Evolutionary conservation across 2,113 vertebrate genomes (phyloP).

Genomic region (Pluvianellus socialis): DNA sequence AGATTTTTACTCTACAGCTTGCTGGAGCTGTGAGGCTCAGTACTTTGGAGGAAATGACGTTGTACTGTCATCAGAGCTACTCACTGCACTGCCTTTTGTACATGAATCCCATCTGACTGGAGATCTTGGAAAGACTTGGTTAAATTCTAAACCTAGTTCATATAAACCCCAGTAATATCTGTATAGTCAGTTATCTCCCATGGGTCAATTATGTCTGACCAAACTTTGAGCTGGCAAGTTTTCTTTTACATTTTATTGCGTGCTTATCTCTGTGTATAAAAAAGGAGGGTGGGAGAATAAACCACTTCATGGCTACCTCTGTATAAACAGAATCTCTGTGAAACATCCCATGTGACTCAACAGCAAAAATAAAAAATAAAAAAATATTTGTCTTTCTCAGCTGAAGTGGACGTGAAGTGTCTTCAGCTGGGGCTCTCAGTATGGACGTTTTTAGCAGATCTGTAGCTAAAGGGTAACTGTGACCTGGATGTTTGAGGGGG

Average conservation of each 20-base stretch:
- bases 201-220: neutral
- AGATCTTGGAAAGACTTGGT: neutral
- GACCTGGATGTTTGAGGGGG: neutral
- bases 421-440: neutral
- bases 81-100: neutral
- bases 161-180: neutral
- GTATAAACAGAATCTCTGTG: neutral
- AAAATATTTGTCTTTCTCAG: neutral
- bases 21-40: neutral
- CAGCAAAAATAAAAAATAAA: neutral
- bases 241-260: neutral
- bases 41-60: neutral
- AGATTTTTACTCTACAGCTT: neutral
- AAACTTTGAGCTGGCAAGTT: neutral
- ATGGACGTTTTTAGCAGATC: neutral
- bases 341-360: neutral
- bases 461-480: neutral
- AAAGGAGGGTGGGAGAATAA: neutral
- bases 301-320: neutral
- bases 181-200: neutral
- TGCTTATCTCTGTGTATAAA: neutral
- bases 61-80: neutral
- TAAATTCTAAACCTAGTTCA: neutral
- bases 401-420: neutral
- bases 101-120: neutral